Evolutionary conservation across 2,888 invertebrate genomes (phyloP).

Genomic region (Nomada ferruginata): DNA sequence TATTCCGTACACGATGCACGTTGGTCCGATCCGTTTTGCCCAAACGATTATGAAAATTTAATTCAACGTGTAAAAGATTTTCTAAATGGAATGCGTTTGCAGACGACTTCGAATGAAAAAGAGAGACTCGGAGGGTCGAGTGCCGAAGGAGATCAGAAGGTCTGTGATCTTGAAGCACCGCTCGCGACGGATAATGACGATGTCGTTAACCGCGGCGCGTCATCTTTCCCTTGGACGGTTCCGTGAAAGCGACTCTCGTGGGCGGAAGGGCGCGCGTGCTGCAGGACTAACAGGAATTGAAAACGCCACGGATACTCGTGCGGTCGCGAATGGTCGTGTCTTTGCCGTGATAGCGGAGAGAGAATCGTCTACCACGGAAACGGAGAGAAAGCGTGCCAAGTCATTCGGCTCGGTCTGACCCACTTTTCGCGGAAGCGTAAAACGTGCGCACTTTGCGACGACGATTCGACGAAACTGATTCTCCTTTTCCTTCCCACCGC

Average conservation of each 20-base stretch:
- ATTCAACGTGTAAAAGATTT: too few relatives aligned
- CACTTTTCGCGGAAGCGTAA: conserved; percentile 67
- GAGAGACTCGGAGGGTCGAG: neutral
- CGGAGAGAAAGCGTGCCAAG: conserved; percentile 69
- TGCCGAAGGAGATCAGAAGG: conserved; percentile 30
- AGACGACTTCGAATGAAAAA: conserved; percentile 6
- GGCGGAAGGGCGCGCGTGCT: conserved; percentile 5
- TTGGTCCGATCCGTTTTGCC: too few relatives aligned
- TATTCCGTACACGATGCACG: too few relatives aligned
- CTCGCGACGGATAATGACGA: conserved; percentile 42
- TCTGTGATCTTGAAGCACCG: conserved; percentile 42
- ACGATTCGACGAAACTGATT: conserved; percentile 64
- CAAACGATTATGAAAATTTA: too few relatives aligned
- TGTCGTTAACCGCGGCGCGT: conserved; percentile 48
- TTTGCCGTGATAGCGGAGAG: conserved; percentile 59
- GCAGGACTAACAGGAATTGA: conserved; percentile 42
- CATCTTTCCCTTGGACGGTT: conserved; percentile 33
- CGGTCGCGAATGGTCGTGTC: conserved; percentile 66
- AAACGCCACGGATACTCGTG: conserved; percentile 53
- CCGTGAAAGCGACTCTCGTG: conserved; percentile 21
- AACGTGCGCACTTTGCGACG: conserved; percentile 58
- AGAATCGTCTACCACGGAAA: conserved; percentile 66
- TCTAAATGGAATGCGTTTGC: neutral
- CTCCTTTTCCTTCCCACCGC: conserved; percentile 29
- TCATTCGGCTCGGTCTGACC: conserved; percentile 73